A percentile compares a stretch with the other conserved stretches of the same genome.
These are phyloP conservation scores for Polydrusus cervinus DNA, from an alignment of 2,888 invertebrate genomes.

Conservation along the genomic window DNA sequence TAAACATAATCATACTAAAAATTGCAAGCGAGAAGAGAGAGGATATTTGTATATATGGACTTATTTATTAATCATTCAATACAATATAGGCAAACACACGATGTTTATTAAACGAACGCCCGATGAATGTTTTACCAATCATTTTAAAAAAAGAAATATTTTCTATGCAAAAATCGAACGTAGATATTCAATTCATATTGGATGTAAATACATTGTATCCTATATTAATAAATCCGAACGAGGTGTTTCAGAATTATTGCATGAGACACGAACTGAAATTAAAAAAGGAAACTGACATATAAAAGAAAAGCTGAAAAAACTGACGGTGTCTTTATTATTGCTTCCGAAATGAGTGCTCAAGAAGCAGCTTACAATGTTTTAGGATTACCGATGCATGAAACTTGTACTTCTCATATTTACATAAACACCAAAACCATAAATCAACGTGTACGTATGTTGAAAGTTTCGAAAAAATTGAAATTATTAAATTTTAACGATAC, in stretches of 20 bases:
- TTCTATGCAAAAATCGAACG: not conserved
- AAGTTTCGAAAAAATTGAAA: conserved; percentile 9
- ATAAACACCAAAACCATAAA: conserved; percentile 33
- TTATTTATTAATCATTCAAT: conserved; percentile 23
- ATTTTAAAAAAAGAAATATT: conserved; percentile 42
- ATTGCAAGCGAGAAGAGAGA: not conserved
- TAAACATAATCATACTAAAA: too few relatives aligned
- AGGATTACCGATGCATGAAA: conserved; percentile 30
- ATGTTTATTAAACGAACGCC: conserved; percentile 33
- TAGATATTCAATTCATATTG: not conserved
- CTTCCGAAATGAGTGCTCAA: conserved; percentile 30
- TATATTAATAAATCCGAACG: conserved; percentile 31
- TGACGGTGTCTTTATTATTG: conserved; percentile 19
- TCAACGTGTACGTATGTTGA: conserved; percentile 25
- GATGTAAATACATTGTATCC: conserved; percentile 6
- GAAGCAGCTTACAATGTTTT: conserved; percentile 40
- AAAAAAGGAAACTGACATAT: conserved; percentile 27
- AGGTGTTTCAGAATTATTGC: conserved; percentile 30
- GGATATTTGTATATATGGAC: conserved; percentile 1
- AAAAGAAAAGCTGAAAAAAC: conserved; percentile 20
- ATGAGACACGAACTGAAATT: conserved; percentile 16
- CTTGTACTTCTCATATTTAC: not conserved
- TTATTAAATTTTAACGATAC: conserved; percentile 1
- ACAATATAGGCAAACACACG: conserved; percentile 25
- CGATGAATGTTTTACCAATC: conserved; percentile 32